Evolutionary conservation across 1,140 invertebrate species (phyloP).

Genomic region (Caenorhabditis tropicalis): DNA sequence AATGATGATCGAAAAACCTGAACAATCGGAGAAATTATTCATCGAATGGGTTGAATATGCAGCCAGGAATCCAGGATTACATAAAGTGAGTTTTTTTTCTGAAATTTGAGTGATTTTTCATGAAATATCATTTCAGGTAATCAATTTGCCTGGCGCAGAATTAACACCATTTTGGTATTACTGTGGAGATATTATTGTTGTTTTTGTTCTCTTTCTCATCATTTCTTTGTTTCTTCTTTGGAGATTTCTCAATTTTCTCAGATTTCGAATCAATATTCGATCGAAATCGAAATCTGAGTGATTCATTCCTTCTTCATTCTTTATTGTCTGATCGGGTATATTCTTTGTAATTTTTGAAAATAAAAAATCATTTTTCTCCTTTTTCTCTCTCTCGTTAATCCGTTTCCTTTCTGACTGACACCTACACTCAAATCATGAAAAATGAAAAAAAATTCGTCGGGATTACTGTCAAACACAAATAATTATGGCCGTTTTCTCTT

Average conservation of each 20-base stretch:
- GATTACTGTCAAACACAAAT: slow-evolving; percentile 8
- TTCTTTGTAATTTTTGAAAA: neutral
- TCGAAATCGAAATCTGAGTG: slow-evolving; percentile 10
- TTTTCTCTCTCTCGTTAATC: neutral
- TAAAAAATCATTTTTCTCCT: neutral
- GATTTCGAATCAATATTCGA: neutral
- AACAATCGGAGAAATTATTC: slow-evolving; percentile 14
- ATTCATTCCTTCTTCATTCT: neutral
- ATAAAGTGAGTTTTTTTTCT: neutral
- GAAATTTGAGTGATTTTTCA: neutral
- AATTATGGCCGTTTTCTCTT: neutral
- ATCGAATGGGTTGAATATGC: slow-evolving; percentile 22
- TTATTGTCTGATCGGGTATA: neutral
- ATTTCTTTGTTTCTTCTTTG: neutral
- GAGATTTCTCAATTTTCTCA: neutral
- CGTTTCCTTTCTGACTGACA: neutral
- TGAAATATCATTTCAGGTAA: neutral
- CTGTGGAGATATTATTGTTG: neutral
- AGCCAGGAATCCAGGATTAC: slow-evolving; percentile 2
- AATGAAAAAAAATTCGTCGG: neutral
- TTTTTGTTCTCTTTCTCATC: neutral
- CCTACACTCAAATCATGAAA: too few relatives aligned
- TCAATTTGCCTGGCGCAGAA: slow-evolving; percentile 26
- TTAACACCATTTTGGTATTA: slow-evolving; percentile 36
- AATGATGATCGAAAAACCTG: slow-evolving; percentile 17